Conservation (phyloP, 23 tunicate species). For the Trididemnum clinides region DNA sequence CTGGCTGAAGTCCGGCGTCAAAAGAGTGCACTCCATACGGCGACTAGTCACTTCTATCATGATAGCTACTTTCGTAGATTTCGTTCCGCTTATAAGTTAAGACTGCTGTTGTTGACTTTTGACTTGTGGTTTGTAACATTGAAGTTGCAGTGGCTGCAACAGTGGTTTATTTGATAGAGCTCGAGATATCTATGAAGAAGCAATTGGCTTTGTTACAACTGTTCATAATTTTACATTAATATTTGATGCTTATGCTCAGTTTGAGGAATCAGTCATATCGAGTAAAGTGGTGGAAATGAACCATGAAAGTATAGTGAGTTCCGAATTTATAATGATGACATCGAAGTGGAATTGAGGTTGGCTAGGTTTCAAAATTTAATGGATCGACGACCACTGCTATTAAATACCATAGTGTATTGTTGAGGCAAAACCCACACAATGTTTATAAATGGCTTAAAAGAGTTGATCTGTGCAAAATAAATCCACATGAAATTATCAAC, state of each 20-base stretch:
- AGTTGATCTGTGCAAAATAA: conserved; percentile 82
- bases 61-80: no score
- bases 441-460: conserved; percentile 97
- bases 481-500: conserved; percentile 75
- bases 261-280: conserved; percentile 88
- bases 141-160: no score
- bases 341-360: conserved; percentile 77
- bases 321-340: conserved; percentile 44
- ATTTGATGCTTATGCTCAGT: conserved; percentile 96
- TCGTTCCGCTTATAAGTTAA: no score
- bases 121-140: no score
- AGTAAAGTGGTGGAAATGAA: conserved; percentile 72
- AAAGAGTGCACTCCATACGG: no score
- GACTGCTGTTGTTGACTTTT: no score
- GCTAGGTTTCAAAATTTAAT: conserved; percentile 92
- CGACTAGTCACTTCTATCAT: no score
- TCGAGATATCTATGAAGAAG: conserved; percentile 93
- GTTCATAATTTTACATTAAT: conserved; percentile 94
- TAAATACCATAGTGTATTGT: conserved; percentile 92
- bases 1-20: no score
- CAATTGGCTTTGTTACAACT: conserved; percentile 90
- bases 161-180: no score
- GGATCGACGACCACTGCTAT: conserved; percentile 86
- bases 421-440: conserved; percentile 99
- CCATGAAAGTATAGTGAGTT: conserved; percentile 19